phyloP scores from a whole-genome alignment of 1,140 invertebrate genomes.

The Camponotus floridanus region DNA sequence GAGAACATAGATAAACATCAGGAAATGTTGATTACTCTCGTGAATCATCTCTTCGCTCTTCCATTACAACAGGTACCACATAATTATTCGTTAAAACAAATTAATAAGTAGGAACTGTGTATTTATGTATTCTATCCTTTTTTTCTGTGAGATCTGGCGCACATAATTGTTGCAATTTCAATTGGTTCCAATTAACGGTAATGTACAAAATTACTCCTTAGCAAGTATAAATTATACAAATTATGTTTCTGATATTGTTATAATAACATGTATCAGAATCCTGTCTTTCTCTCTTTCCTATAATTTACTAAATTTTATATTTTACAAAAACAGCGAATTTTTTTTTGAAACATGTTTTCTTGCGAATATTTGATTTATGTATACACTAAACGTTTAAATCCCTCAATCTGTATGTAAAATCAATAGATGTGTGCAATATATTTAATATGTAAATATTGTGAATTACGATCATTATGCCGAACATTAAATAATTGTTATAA shows the following conservation, averaged over 20 bases:
- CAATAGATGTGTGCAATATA: conserved; percentile 6
- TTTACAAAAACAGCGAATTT: neutral
- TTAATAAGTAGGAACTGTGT: conserved; percentile 44
- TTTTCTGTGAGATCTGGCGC: conserved; percentile 12
- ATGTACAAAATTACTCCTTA: conserved; percentile 38
- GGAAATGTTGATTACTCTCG: conserved; percentile 79
- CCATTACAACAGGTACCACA: conserved; percentile 80
- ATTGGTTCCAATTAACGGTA: conserved; percentile 6
- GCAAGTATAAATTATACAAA: conserved; percentile 28
- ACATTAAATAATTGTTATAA: conserved; percentile 41
- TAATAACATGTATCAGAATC: conserved; percentile 19
- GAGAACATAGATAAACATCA: conserved; percentile 75
- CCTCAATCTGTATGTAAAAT: conserved; percentile 20
- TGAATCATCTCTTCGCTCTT: conserved; percentile 82
- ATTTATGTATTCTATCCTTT: conserved; percentile 23
- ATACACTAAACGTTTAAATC: conserved; percentile 31
- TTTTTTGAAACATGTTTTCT: conserved; percentile 2
- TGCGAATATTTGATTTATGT: neutral
- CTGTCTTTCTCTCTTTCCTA: conserved; percentile 2
- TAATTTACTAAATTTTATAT: conserved; percentile 13
- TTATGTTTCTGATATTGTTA: neutral
- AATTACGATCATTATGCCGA: conserved; percentile 10
- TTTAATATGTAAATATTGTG: neutral
- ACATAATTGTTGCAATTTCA: conserved; percentile 15
- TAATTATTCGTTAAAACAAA: conserved; percentile 48